Conservation (phyloP, 2,113 vertebrate species). For the Arothron firmamentum region DNA sequence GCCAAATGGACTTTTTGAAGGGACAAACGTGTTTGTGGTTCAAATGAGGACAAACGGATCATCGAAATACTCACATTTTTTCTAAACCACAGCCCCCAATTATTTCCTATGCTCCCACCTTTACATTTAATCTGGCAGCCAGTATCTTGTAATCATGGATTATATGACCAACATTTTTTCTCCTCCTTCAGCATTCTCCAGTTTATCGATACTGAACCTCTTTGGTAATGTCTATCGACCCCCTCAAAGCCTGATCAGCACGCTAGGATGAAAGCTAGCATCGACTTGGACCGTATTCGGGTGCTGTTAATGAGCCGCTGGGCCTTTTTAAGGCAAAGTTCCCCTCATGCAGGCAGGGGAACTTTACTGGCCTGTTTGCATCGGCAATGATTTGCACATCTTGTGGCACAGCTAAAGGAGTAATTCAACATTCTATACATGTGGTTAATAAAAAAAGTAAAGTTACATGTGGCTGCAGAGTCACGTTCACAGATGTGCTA, state of each 20-base stretch:
- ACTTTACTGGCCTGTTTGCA: conserved; percentile 4
- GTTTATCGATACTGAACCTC: conserved; percentile 16
- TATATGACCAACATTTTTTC: background rate
- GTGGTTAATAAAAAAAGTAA: too few relatives aligned
- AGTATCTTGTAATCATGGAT: background rate
- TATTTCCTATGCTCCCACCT: too few relatives aligned
- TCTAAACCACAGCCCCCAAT: too few relatives aligned
- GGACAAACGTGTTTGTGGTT: too few relatives aligned
- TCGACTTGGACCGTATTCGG: conserved; percentile 6
- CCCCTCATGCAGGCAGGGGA: background rate
- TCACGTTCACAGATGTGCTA: background rate
- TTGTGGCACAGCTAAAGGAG: conserved; percentile 1
- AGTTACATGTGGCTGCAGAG: too few relatives aligned
- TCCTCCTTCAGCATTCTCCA: conserved; percentile 8
- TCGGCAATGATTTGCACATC: conserved; percentile 5
- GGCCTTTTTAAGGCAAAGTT: conserved; percentile 16
- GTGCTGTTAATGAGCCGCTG: conserved; percentile 6
- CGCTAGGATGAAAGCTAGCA: conserved; percentile 7
- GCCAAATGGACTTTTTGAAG: conserved; percentile 3
- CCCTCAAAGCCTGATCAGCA: conserved; percentile 19
- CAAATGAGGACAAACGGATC: too few relatives aligned
- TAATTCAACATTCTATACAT: conserved; percentile 24
- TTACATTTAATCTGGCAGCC: too few relatives aligned
- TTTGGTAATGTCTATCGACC: conserved; percentile 21
- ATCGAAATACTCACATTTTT: too few relatives aligned